A percentile compares a stretch with the other conserved stretches of the same genome.
phyloP scores from a whole-genome alignment of 2,113 vertebrate genomes.

The Peromyscus maniculatus region DNA sequence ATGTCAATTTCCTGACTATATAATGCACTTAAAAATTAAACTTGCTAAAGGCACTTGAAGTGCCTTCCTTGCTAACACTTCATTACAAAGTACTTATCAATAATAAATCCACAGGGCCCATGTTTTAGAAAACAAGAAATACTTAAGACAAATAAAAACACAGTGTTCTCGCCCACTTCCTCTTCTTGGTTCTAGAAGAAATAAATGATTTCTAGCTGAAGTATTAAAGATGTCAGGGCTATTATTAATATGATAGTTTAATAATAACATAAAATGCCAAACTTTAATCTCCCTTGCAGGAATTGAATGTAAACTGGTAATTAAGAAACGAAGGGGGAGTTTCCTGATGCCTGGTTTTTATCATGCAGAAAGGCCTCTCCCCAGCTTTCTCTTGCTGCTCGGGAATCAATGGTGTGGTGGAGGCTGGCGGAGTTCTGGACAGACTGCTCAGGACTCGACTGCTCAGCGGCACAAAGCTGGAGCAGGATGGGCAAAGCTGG shows the following conservation, averaged over 20 bases:
- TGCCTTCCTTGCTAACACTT: constrained; percentile 76
- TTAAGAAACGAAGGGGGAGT: constrained; percentile 37
- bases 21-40: constrained; percentile 86
- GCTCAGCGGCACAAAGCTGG: not conserved
- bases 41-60: constrained; percentile 85
- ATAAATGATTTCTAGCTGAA: constrained; percentile 70
- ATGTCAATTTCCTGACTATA: constrained; percentile 86
- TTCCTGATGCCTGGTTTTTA: constrained; percentile 47
- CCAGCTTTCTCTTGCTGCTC: not conserved
- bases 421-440: not conserved
- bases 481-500: not conserved
- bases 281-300: constrained; percentile 55
- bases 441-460: fast-evolving
- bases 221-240: constrained; percentile 62
- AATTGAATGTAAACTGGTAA: constrained; percentile 62
- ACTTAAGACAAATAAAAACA: constrained; percentile 67
- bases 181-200: constrained; percentile 55
- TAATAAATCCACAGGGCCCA: constrained; percentile 80
- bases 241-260: constrained; percentile 67
- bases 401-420: not conserved
- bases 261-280: constrained; percentile 68
- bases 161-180: constrained; percentile 7
- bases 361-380: not conserved
- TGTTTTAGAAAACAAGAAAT: constrained; percentile 68
- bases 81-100: constrained; percentile 79